phyloP scores from a whole-genome alignment of 2,113 vertebrate genomes.

The Anas platyrhynchos region DNA sequence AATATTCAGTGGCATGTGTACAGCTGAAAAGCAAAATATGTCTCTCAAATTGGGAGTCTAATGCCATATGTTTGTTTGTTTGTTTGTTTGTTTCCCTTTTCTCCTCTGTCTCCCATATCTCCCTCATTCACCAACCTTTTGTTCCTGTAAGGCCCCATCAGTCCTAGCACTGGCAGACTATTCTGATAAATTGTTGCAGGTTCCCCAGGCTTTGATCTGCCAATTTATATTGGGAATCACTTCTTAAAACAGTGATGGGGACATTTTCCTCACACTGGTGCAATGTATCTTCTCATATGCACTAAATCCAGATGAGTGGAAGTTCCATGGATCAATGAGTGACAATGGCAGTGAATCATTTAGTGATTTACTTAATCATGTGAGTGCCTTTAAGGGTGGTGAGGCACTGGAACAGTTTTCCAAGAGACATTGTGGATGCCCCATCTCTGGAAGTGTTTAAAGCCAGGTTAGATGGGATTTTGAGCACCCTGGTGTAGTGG shows the following conservation, averaged over 20 bases:
- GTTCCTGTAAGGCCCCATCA: neutral
- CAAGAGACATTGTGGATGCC: too few species aligned
- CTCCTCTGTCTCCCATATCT: neutral
- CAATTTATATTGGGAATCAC: neutral
- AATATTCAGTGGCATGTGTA: neutral
- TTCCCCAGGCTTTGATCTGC: neutral
- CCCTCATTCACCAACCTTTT: neutral
- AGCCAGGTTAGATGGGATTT: too few species aligned
- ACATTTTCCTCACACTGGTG: neutral
- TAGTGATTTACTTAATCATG: neutral
- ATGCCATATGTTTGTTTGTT: neutral
- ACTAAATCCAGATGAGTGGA: neutral
- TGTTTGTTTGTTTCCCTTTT: neutral
- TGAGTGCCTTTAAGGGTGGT: too few species aligned
- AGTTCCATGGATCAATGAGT: neutral
- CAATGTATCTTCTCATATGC: neutral
- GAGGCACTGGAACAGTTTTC: too few species aligned
- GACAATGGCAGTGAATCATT: neutral
- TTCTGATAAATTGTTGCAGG: neutral
- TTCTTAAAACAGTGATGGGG: neutral
- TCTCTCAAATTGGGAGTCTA: neutral
- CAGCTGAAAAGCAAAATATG: conserved; percentile 2
- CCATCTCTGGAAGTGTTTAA: too few species aligned
- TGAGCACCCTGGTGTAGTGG: too few species aligned
- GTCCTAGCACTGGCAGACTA: neutral